These are phyloP conservation scores for Meganola albula DNA, from an alignment of 2,888 invertebrate genomes.

Conservation along the genomic window DNA sequence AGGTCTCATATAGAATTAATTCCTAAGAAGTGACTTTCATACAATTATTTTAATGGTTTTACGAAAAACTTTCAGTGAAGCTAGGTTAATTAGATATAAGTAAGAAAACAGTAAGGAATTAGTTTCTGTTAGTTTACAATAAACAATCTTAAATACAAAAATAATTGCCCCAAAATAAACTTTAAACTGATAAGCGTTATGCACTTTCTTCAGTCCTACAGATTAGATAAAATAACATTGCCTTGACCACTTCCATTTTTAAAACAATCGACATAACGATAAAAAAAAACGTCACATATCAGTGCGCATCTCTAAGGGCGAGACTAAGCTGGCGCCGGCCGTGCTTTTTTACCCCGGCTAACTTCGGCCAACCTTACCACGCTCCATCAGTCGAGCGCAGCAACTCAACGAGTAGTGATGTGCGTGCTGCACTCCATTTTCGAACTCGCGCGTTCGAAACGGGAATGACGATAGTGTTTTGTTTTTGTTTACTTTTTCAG, in stretches of 20 bases:
- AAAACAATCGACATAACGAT: constrained; percentile 36
- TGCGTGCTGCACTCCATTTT: constrained; percentile 29
- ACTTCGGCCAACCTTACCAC: constrained; percentile 51
- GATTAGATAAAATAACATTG: background rate
- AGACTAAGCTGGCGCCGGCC: constrained; percentile 75
- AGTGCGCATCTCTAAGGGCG: constrained; percentile 71
- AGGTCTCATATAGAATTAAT: no score
- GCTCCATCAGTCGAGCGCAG: constrained; percentile 54
- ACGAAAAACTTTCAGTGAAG: no score
- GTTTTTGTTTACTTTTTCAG: constrained; percentile 25
- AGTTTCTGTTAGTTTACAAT: no score
- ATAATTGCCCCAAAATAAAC: no score
- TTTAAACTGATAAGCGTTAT: no score
- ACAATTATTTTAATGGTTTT: no score
- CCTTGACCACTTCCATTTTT: constrained; percentile 4
- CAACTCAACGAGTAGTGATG: constrained; percentile 40
- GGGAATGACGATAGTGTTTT: constrained; percentile 36
- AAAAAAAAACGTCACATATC: constrained; percentile 44
- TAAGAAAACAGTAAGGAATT: no score
- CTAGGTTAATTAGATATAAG: no score
- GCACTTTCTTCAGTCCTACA: no score
- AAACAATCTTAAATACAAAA: no score
- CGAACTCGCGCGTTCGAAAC: constrained; percentile 42
- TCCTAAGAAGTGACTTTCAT: no score
- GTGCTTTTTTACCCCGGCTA: constrained; percentile 69